Conservation (phyloP, 2,113 vertebrate genomes). For the Etia nguti region DNA sequence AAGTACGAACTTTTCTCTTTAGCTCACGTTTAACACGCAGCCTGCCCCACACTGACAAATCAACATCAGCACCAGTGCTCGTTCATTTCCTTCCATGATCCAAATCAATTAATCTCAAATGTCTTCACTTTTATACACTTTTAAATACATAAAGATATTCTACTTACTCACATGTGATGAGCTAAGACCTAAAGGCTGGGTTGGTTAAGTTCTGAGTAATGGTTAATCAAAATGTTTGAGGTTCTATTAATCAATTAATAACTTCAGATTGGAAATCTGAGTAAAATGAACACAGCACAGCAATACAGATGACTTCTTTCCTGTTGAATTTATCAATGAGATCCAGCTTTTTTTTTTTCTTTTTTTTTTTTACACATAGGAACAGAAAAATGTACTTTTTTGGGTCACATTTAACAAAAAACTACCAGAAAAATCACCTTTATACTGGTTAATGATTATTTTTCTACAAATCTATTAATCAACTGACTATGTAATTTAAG, state of each 20-base stretch:
- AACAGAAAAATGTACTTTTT: accelerated
- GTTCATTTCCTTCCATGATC: not conserved
- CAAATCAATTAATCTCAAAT: not conserved
- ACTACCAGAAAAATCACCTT: not conserved
- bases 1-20: not conserved
- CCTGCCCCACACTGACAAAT: not conserved
- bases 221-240: not conserved
- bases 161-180: not conserved
- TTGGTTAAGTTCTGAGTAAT: not conserved
- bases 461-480: not conserved
- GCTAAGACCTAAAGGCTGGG: not conserved
- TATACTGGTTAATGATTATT: not conserved
- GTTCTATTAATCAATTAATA: not conserved
- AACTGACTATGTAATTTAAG: accelerated
- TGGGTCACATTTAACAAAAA: not conserved
- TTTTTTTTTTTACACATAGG: not conserved
- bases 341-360: not conserved
- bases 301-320: not conserved
- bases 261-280: not conserved
- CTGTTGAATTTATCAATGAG: not conserved
- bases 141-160: accelerated
- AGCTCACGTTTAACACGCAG: accelerated
- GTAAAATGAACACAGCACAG: not conserved
- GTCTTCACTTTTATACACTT: not conserved
- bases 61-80: not conserved